Percentiles rank a stretch among this genome's conserved stretches.
These are phyloP conservation scores for Tetranychus cinnabarinus DNA, from an alignment of 1,140 invertebrate species.

Conservation along the genomic window DNA sequence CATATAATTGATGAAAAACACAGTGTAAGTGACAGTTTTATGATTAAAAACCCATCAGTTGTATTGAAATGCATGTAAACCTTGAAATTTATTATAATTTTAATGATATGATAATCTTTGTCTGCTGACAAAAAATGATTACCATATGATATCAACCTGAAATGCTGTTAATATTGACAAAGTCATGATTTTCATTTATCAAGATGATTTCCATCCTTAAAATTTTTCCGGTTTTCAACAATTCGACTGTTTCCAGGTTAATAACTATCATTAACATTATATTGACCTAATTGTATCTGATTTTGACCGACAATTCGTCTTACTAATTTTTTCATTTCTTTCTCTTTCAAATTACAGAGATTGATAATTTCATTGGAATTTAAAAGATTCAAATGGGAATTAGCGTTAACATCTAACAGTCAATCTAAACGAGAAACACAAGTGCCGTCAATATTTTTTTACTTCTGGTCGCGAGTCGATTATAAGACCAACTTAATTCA, in stretches of 20 bases:
- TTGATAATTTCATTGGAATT: background rate
- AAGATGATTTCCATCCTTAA: no score
- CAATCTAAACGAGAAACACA: background rate
- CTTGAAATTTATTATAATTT: no score
- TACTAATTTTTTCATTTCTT: background rate
- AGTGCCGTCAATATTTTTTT: background rate
- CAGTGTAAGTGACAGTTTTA: conserved; percentile 35
- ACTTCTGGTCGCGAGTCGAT: background rate
- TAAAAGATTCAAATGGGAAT: background rate
- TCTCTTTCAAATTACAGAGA: background rate
- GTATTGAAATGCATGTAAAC: background rate
- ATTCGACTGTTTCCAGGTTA: no score
- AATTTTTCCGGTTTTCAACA: no score
- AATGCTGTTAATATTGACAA: no score
- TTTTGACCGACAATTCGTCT: background rate
- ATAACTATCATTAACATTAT: no score
- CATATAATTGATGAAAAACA: conserved; percentile 63
- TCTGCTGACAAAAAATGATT: no score
- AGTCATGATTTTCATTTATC: no score
- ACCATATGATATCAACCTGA: no score
- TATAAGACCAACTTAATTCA: background rate
- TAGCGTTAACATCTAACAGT: background rate
- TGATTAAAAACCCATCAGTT: background rate
- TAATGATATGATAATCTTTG: no score
- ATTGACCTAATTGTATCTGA: background rate